These are phyloP conservation scores for Pygoscelis antarcticus DNA, from an alignment of 2,113 vertebrate genomes.

Conservation along the genomic window DNA sequence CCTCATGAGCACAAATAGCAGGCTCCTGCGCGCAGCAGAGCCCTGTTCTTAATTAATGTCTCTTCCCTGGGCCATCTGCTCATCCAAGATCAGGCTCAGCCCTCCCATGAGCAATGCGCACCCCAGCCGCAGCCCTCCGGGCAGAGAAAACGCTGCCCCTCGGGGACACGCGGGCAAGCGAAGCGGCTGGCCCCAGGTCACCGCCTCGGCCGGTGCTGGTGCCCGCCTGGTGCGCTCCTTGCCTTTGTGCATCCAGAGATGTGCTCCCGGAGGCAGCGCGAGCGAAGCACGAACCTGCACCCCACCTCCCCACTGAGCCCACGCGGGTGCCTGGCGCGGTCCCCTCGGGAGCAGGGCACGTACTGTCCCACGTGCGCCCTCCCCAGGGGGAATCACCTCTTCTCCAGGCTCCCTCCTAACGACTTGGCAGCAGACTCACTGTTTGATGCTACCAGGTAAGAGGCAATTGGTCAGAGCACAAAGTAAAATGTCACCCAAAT, in stretches of 20 bases:
- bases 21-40: not conserved
- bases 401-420: not conserved
- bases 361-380: rapidly evolving
- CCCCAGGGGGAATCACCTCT: rapidly evolving
- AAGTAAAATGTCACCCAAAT: constrained; percentile 50
- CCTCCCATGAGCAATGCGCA: not conserved
- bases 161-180: rapidly evolving
- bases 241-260: too few relatives aligned
- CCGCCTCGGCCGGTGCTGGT: not conserved
- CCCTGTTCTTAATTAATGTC: not conserved
- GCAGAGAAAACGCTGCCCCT: not conserved
- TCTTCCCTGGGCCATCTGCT: not conserved
- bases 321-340: rapidly evolving
- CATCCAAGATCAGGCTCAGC: not conserved
- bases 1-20: not conserved
- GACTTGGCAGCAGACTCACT: not conserved
- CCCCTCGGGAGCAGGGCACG: rapidly evolving
- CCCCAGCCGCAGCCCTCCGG: not conserved
- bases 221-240: rapidly evolving
- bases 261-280: rapidly evolving
- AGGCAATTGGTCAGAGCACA: not conserved
- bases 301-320: not conserved
- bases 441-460: not conserved
- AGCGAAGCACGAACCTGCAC: not conserved
- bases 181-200: not conserved